A percentile compares a stretch with the other conserved stretches of the same genome.
These are phyloP conservation scores for Ptilorrhoa leucosticta DNA, from an alignment of 2,113 vertebrate species.

Conservation along the genomic window DNA sequence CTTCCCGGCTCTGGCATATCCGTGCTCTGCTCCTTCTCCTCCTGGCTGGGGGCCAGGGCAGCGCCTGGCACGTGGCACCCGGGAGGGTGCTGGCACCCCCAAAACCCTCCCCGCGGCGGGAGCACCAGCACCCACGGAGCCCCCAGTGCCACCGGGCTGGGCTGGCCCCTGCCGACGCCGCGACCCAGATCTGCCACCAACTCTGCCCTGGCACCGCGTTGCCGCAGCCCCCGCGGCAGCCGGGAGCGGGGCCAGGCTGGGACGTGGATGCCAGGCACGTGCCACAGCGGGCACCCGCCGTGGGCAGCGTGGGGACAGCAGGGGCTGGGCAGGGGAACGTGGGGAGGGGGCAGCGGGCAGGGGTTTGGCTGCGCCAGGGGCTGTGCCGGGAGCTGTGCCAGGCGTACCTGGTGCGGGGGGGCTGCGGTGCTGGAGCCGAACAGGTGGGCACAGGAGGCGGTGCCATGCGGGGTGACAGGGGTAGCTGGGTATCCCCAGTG, in stretches of 20 bases:
- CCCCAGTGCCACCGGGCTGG: neutral
- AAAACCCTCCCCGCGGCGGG: neutral
- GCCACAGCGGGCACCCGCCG: neutral
- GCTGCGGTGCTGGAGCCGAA: neutral
- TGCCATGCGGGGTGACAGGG: neutral
- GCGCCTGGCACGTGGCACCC: neutral
- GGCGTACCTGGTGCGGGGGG: neutral
- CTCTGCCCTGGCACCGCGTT: neutral
- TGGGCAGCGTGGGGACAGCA: neutral
- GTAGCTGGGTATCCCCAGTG: neutral
- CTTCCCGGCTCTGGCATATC: neutral
- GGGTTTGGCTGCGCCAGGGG: neutral
- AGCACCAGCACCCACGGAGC: neutral
- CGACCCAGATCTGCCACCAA: neutral
- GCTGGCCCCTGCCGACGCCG: neutral
- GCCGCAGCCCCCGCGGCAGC: neutral
- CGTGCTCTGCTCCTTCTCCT: neutral
- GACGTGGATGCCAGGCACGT: slow-evolving; percentile 18
- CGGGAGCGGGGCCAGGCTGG: neutral
- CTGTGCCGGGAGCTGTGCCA: neutral
- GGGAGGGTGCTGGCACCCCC: neutral
- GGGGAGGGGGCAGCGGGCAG: neutral
- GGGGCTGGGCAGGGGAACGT: neutral
- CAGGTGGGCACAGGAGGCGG: neutral
- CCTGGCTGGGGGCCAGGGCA: neutral